These are phyloP conservation scores for Eristalis arbustorum DNA, from an alignment of 2,888 invertebrate species.

Conservation along the genomic window DNA sequence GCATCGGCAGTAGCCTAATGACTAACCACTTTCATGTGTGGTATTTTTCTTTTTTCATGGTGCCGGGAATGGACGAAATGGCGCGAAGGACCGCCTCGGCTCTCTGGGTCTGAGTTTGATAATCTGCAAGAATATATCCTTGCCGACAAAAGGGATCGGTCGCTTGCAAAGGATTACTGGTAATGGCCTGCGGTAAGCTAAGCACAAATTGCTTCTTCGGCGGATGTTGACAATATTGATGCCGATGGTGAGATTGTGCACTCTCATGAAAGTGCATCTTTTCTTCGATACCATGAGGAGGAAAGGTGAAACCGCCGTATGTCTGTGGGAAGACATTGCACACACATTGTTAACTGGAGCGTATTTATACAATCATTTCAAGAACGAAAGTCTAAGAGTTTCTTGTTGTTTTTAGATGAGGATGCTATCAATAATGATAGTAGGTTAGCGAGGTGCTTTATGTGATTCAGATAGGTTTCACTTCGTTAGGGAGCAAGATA, in stretches of 20 bases:
- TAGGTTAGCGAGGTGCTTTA: no score
- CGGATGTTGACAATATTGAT: neutral
- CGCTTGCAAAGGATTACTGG: neutral
- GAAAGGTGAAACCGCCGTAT: no score
- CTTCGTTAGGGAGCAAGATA: no score
- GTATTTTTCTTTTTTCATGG: conserved; percentile 7
- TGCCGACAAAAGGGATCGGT: neutral
- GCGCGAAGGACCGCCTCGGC: neutral
- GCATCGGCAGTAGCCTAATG: conserved; percentile 2
- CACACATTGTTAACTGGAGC: no score
- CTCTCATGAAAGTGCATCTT: neutral
- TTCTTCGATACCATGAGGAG: no score
- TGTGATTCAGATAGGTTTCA: no score
- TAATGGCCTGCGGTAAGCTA: neutral
- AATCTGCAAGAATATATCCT: neutral
- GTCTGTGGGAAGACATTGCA: no score
- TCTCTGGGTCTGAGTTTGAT: neutral
- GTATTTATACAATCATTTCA: no score
- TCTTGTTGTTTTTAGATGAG: no score
- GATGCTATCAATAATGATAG: no score
- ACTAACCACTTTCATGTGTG: conserved; percentile 23
- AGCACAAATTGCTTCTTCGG: neutral
- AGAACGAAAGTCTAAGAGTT: no score
- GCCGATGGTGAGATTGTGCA: neutral
- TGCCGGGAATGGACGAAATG: neutral